A percentile compares a stretch with the other conserved stretches of the same genome.
Evolutionary conservation across 2,888 invertebrate species (phyloP).

Genomic region (Noctua fimbriata): DNA sequence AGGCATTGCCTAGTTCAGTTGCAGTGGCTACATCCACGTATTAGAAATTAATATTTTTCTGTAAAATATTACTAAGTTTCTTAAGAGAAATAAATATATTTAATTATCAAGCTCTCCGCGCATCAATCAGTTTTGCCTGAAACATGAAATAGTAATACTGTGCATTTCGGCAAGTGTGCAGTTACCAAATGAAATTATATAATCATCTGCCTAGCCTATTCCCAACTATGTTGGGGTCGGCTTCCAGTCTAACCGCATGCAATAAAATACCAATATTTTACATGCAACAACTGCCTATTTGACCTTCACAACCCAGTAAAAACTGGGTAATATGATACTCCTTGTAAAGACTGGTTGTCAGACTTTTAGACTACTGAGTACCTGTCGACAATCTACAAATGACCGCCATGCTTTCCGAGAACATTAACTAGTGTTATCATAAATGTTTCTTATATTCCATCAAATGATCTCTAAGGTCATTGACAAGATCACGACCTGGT

Average conservation of each 20-base stretch:
- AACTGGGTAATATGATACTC: neutral
- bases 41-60: too few species aligned
- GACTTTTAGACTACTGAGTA: neutral
- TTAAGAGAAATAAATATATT: too few species aligned
- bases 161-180: neutral
- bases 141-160: neutral
- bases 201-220: neutral
- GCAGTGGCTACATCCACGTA: too few species aligned
- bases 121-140: neutral
- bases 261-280: neutral
- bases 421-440: neutral
- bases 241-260: neutral
- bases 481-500: conserved; percentile 8
- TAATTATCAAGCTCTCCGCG: neutral
- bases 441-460: neutral
- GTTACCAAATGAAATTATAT: neutral
- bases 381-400: neutral
- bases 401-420: neutral
- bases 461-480: neutral
- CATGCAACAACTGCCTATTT: neutral
- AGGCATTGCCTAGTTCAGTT: too few species aligned
- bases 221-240: neutral
- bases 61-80: too few species aligned
- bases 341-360: neutral
- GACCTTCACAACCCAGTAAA: neutral